phyloP scores from a whole-genome alignment of 2,888 invertebrate species.

The Drosophila buzzatii region DNA sequence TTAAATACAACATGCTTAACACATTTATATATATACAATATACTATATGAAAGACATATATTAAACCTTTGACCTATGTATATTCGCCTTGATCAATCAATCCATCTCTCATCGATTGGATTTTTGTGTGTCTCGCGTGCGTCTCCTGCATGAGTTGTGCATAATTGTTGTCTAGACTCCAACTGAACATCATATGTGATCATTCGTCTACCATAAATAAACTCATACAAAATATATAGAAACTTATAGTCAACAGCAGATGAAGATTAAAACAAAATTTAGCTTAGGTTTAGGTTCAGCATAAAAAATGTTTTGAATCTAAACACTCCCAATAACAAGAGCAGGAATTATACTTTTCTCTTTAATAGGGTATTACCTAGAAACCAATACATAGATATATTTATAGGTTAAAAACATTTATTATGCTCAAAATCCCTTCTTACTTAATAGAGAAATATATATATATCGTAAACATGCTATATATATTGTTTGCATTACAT shows the following conservation, averaged over 20 bases:
- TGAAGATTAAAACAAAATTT: not conserved
- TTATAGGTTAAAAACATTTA: no score
- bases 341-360: no score
- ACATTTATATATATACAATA: slow-evolving; percentile 14
- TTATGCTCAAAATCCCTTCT: not conserved
- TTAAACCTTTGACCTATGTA: slow-evolving; percentile 48
- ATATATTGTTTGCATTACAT: not conserved
- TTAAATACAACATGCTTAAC: slow-evolving; percentile 27
- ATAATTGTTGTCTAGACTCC: slow-evolving; percentile 12
- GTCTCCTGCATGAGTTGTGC: slow-evolving; percentile 50
- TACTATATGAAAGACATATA: slow-evolving; percentile 21
- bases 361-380: no score
- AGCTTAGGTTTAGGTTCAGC: no score
- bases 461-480: not conserved
- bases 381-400: no score
- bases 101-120: slow-evolving; percentile 39
- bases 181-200: slow-evolving; percentile 3
- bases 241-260: not conserved
- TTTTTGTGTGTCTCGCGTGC: slow-evolving; percentile 31
- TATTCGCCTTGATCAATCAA: slow-evolving; percentile 40
- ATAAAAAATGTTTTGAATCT: no score
- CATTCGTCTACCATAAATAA: slow-evolving; percentile 4
- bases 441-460: not conserved
- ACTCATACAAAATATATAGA: not conserved
- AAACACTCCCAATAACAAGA: no score